These are phyloP conservation scores for Gymnocypris eckloni DNA, from an alignment of 2,797 vertebrate species.

Conservation along the genomic window DNA sequence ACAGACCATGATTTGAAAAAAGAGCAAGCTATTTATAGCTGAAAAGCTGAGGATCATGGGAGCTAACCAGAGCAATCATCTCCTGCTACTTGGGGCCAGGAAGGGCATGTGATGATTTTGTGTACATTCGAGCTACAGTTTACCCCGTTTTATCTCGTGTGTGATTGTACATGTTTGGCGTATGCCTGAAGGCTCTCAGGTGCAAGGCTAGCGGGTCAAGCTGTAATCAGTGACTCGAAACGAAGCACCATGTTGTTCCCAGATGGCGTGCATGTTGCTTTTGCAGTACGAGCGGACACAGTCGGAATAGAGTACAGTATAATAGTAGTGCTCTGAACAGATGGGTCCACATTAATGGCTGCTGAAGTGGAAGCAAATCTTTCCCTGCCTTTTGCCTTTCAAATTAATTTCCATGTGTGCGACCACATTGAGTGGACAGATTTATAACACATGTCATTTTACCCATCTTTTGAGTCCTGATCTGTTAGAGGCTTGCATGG, in stretches of 20 bases:
- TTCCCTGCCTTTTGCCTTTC: constrained; percentile 55
- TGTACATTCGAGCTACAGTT: not conserved
- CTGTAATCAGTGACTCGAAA: constrained; percentile 56
- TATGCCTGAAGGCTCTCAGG: constrained; percentile 18
- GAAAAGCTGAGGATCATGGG: constrained; percentile 35
- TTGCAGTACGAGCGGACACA: constrained; percentile 31
- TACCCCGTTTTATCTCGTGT: constrained; percentile 23
- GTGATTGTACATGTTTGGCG: constrained; percentile 36
- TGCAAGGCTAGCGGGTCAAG: constrained; percentile 64
- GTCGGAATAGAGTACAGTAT: constrained; percentile 31
- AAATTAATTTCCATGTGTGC: constrained; percentile 22
- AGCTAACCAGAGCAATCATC: constrained; percentile 38
- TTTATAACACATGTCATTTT: constrained; percentile 1
- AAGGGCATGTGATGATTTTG: constrained; percentile 20
- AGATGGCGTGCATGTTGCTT: constrained; percentile 62
- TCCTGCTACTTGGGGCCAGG: not conserved
- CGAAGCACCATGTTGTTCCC: constrained; percentile 62
- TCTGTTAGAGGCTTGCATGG: not conserved
- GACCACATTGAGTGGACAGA: not conserved
- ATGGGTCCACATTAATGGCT: constrained; percentile 69
- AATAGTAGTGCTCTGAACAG: constrained; percentile 63
- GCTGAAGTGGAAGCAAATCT: constrained; percentile 57
- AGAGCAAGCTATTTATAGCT: constrained; percentile 46
- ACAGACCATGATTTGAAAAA: constrained; percentile 11
- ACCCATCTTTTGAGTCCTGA: not conserved